Conservation (phyloP, 2,888 invertebrate genomes). For the Uropetala carovei region DNA sequence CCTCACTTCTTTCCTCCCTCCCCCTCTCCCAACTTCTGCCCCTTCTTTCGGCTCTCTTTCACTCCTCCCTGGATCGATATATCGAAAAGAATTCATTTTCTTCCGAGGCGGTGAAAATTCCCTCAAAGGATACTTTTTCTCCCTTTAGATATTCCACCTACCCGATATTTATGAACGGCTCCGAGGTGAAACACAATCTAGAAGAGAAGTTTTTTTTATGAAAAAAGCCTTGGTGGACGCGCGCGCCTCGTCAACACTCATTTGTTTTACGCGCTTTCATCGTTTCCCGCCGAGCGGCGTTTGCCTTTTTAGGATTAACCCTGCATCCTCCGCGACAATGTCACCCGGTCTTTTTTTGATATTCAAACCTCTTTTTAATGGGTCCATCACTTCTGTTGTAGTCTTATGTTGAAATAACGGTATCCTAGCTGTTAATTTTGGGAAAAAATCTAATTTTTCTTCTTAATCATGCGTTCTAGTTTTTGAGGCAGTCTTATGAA, state of each 20-base stretch:
- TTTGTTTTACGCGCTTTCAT: slow-evolving; percentile 45
- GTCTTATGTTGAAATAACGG: too few relatives aligned
- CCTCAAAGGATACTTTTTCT: slow-evolving; percentile 36
- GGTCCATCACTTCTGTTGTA: background rate
- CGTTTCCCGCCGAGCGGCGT: background rate
- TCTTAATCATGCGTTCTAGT: too few relatives aligned
- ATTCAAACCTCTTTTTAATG: slow-evolving; percentile 19
- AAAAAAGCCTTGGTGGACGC: slow-evolving; percentile 20
- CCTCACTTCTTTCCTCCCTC: background rate
- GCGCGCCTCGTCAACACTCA: slow-evolving; percentile 11
- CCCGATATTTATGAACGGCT: slow-evolving; percentile 42
- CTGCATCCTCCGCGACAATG: background rate
- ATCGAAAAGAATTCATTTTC: slow-evolving; percentile 31
- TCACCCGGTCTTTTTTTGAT: background rate
- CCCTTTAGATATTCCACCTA: background rate
- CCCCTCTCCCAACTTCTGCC: background rate
- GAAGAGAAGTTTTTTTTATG: background rate
- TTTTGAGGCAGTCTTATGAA: too few relatives aligned
- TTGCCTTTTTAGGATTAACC: background rate
- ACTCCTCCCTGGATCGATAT: slow-evolving; percentile 22
- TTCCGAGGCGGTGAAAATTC: slow-evolving; percentile 42
- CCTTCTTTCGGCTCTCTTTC: background rate
- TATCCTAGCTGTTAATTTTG: too few relatives aligned
- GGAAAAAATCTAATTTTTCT: too few relatives aligned
- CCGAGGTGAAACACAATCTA: slow-evolving; percentile 34